phyloP scores from a whole-genome alignment of 2,113 vertebrate species.

The Syngnathus typhle region DNA sequence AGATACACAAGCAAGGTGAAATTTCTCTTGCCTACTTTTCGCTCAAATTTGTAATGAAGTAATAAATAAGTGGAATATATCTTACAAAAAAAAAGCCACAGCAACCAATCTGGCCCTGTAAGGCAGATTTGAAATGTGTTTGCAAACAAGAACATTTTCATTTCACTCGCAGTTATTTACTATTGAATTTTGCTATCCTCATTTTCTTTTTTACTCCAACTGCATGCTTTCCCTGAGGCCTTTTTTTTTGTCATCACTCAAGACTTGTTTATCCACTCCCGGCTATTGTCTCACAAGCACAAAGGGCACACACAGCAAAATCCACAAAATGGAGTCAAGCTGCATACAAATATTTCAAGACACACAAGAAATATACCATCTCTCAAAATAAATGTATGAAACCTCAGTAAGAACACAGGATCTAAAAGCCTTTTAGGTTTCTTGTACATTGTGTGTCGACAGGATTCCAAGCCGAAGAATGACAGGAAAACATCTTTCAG shows the following conservation, averaged over 20 bases:
- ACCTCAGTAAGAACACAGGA: constrained; percentile 3
- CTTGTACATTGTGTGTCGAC: constrained; percentile 2
- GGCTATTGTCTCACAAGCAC: constrained; percentile 5
- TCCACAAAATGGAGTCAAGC: constrained; percentile 19
- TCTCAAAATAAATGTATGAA: constrained; percentile 16
- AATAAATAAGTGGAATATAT: too few relatives aligned
- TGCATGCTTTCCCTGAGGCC: not conserved
- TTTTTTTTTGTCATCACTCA: not conserved
- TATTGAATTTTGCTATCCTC: not conserved
- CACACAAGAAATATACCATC: not conserved
- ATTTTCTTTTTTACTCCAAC: not conserved
- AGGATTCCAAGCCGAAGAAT: constrained; percentile 3
- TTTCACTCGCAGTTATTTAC: too few relatives aligned
- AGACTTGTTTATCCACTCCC: not conserved
- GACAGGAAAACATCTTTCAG: constrained; percentile 1
- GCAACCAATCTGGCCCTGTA: too few relatives aligned
- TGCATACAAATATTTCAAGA: constrained; percentile 24
- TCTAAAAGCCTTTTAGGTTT: constrained; percentile 9
- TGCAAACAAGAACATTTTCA: too few relatives aligned
- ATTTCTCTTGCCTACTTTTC: not conserved
- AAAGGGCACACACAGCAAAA: constrained; percentile 8
- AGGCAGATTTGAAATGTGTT: too few relatives aligned
- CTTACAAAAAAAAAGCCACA: too few relatives aligned
- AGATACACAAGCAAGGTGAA: not conserved
- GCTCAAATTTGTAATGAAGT: not conserved